Base-by-base conservation (phyloP, 2,113 vertebrate genomes). In the Desmodus rotundus region DNA sequence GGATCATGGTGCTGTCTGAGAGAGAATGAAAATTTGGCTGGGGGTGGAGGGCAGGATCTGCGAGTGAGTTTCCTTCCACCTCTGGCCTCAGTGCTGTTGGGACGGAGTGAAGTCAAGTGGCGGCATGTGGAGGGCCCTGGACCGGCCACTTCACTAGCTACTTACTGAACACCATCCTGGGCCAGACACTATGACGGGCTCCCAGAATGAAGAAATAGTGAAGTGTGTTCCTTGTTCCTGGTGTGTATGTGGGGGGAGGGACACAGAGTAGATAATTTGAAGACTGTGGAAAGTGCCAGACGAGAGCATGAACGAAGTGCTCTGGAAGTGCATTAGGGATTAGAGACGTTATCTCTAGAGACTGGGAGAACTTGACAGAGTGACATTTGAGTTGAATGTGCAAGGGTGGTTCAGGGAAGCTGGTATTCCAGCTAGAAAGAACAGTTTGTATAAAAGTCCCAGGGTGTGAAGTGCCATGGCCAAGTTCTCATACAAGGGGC, bases 11-110 rank as follows among this genome's bases (percentile, higher is more conserved):
- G 85, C 26, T 56, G 73, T 24, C 43, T 50, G 33, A 68, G 47
- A 87, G 41, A 80, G 89, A 94, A 95, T 82, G 19, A 80, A 87
- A 89, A 87, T 68, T 28, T 43, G 3, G 4, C 45, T 89, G 15
- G 58, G 33, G 20, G 22, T 80, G 31, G 47, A 93, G 31, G 72
- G 7, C 70, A 56, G 19, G 24, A 63, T 16, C 22, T 28, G 24
- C 20, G 36, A 76, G 38, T 17, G 28, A 45, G 63, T 50, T 47
- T 83, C 26, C 7, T 56, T 17, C 5, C n/a, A 5, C 28, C 19
- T 87, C 14, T 38, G 47, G 52, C 11, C 7, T 73, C 52, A 38
- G 7, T 77, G 56, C 41, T 8, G 8, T 26, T 7, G 41, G 65
- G 45, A 43, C 2, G 33, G 12, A 26, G 11, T 3, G 17, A 54